Base-by-base conservation (phyloP, 92 coral and sea anemone genomes). In the Parazoanthus atlanticus region DNA sequence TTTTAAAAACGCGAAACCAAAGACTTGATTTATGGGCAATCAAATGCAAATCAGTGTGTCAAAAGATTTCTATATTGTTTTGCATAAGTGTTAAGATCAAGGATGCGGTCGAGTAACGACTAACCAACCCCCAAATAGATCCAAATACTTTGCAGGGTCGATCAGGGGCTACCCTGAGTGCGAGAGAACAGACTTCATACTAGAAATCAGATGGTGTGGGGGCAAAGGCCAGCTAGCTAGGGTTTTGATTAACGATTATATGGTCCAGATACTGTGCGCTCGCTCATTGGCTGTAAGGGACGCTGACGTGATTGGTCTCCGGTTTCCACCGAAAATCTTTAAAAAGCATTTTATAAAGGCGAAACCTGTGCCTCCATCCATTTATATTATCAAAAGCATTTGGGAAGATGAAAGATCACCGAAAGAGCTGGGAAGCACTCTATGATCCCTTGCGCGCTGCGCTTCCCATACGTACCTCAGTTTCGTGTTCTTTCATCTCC, bases 271-370 rank as follows among this genome's bases (percentile, higher is more conserved):
- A 65, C 15, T 65, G 71, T 65, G 71, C 28, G 28, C 71, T 26
- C 71, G 71, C 71, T 65, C 71, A 65, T 65, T 65, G 71, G 71
- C 71, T 65, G 71, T 13, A 61, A 61, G 10, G 69, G 69, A 65
- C 71, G 71, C 71, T 65, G 71, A 65, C 71, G 71, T 65, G 71
- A 21, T 13, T 65, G 71, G 71, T n/a, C 71, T 65, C 71, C 71
- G 28, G 71, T 3, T 65, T 65, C 71, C 71, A 65, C 28, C 28
- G 28, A 65, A 65, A 65, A 65, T 16, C 28, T 15, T 65, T 5
- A 65, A 15, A 65, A 65, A 21, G 13, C 71, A 65, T 15, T 65
- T 65, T 36, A 36, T 36, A 36, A 36, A 36, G n/a, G n/a, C 1
- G 38, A 36, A 36, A 36, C 4, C 38, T 19, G 71, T 65, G 8